Conservation (phyloP, 2,797 vertebrate genomes). For the Dendrocincla fuliginosa region DNA sequence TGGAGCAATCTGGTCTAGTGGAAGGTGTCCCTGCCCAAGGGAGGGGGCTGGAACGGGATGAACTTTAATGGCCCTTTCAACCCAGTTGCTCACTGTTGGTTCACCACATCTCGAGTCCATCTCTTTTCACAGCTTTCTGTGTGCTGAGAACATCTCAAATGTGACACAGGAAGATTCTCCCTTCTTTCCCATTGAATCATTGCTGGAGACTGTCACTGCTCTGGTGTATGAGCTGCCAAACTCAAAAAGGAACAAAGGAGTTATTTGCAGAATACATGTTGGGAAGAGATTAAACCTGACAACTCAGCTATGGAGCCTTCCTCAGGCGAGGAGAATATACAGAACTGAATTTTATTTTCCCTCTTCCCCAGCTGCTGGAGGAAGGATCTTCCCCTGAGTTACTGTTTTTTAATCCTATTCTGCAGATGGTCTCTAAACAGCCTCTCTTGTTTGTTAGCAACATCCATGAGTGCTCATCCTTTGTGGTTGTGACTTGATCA, state of each 20-base stretch:
- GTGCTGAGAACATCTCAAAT: background rate
- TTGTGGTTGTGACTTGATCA: background rate
- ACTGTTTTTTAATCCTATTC: background rate
- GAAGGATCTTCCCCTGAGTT: background rate
- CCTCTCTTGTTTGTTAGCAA: background rate
- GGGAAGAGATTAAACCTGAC: constrained; percentile 43
- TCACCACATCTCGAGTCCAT: rapidly evolving
- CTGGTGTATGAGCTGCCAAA: rapidly evolving
- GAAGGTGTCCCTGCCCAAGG: background rate
- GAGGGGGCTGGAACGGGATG: background rate
- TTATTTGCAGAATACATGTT: constrained; percentile 18
- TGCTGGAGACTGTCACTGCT: background rate
- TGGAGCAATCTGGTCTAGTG: background rate
- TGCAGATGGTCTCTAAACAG: background rate
- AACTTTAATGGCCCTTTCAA: background rate
- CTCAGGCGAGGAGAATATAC: background rate
- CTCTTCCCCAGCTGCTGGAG: background rate
- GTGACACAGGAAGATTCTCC: background rate
- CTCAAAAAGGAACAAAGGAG: background rate
- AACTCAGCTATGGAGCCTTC: background rate
- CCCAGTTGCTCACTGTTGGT: background rate
- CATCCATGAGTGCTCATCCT: background rate
- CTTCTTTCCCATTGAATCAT: background rate
- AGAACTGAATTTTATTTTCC: background rate
- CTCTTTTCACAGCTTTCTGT: background rate